Percentiles rank a stretch among this genome's conserved stretches.
phyloP scores from a whole-genome alignment of 2,888 invertebrate species.

The Blera fallax region DNA sequence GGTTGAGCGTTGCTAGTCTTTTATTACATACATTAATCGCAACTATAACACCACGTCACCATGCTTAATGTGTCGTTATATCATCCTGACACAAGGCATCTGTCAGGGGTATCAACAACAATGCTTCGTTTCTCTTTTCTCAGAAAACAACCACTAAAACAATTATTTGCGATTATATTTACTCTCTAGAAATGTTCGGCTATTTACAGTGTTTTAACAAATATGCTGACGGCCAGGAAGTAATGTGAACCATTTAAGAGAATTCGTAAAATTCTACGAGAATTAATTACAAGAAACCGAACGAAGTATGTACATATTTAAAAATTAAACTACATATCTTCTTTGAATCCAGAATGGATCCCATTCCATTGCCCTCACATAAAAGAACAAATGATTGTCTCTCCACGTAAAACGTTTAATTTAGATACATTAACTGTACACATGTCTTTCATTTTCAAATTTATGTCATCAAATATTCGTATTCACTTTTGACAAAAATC shows the following conservation, averaged over 20 bases:
- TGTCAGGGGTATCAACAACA: constrained; percentile 37
- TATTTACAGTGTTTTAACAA: constrained; percentile 50
- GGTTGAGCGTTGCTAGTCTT: constrained; percentile 41
- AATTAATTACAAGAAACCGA: constrained; percentile 29
- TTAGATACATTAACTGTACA: not conserved
- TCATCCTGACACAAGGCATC: constrained; percentile 60
- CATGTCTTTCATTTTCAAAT: constrained; percentile 43
- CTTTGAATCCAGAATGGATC: not conserved
- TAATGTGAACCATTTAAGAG: constrained; percentile 42
- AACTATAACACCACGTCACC: constrained; percentile 55
- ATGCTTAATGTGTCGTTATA: constrained; percentile 59
- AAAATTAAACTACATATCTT: not conserved
- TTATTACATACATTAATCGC: constrained; percentile 53
- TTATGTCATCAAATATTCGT: constrained; percentile 49
- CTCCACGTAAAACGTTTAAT: not conserved
- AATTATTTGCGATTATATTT: constrained; percentile 64
- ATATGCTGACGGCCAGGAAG: constrained; percentile 47
- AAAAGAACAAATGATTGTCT: constrained; percentile 24
- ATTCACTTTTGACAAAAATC: constrained; percentile 21
- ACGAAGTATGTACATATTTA: not conserved
- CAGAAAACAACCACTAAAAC: constrained; percentile 50
- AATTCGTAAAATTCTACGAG: constrained; percentile 30
- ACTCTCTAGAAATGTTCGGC: constrained; percentile 39
- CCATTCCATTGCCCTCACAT: not conserved
- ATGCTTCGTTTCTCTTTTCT: constrained; percentile 18